Evolutionary conservation across 2,888 invertebrate genomes (phyloP).

Genomic region (Agonopterix subpropinquella): DNA sequence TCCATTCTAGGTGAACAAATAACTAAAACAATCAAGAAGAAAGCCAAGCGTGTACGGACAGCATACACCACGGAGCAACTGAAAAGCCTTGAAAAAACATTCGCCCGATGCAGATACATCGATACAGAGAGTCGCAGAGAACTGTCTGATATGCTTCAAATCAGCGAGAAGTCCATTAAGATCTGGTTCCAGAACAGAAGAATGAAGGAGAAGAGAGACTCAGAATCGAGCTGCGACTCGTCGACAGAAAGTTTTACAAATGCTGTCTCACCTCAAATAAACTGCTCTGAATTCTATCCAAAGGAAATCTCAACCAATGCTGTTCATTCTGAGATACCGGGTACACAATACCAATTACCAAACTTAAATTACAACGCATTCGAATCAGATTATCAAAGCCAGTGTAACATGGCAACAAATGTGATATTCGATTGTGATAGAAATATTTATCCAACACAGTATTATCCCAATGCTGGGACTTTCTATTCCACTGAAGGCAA

Average conservation of each 20-base stretch:
- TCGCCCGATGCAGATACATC: slow-evolving; percentile 75
- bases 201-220: slow-evolving; percentile 82
- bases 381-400: not conserved
- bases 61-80: slow-evolving; percentile 84
- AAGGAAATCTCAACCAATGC: not conserved
- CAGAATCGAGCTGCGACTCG: slow-evolving; percentile 38
- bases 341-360: slow-evolving; percentile 1
- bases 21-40: slow-evolving; percentile 41
- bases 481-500: slow-evolving; percentile 1
- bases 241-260: slow-evolving; percentile 23
- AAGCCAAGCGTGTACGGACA: slow-evolving; percentile 80
- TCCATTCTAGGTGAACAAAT: slow-evolving; percentile 3
- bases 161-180: slow-evolving; percentile 84
- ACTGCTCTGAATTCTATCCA: not conserved
- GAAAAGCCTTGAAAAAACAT: slow-evolving; percentile 74
- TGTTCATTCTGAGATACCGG: not conserved
- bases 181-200: slow-evolving; percentile 91
- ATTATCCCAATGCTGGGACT: not conserved
- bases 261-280: slow-evolving; percentile 9
- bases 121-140: slow-evolving; percentile 78
- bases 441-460: not conserved
- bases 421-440: not conserved
- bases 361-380: not conserved
- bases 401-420: not conserved
- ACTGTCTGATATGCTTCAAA: slow-evolving; percentile 76